Conservation (phyloP, 2,888 invertebrate genomes). For the Branchellion lobata region DNA sequence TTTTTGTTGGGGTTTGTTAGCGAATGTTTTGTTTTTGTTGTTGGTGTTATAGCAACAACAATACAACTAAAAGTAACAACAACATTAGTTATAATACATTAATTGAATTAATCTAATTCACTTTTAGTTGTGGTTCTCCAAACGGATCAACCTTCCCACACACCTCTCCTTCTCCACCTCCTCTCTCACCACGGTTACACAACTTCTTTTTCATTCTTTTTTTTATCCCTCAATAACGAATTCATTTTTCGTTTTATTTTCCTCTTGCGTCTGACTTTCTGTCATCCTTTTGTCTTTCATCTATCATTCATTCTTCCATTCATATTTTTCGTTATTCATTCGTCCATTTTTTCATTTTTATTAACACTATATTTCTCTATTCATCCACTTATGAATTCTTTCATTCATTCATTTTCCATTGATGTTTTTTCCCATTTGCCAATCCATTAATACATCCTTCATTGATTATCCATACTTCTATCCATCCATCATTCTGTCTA, state of each 20-base stretch:
- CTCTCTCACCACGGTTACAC: no score
- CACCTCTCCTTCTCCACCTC: neutral
- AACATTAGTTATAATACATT: no score
- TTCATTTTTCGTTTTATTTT: neutral
- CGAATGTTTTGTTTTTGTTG: no score
- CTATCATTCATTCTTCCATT: neutral
- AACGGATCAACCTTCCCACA: neutral
- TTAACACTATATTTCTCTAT: no score
- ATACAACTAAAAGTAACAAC: no score
- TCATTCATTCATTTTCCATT: neutral
- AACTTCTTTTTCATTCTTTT: neutral
- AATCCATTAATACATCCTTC: no score
- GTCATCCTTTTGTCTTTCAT: slow-evolving; percentile 1
- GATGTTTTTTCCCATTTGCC: neutral
- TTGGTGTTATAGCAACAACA: no score
- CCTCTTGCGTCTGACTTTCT: neutral
- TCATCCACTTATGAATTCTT: neutral
- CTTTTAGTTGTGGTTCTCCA: slow-evolving; percentile 5
- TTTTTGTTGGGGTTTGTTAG: neutral
- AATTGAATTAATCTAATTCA: no score
- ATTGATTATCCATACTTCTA: neutral
- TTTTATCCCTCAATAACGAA: neutral
- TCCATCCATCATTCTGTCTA: no score
- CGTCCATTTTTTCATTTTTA: no score
- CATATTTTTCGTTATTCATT: no score